Base-by-base conservation (phyloP, 2,113 vertebrate genomes). In the Rhineura floridana region DNA sequence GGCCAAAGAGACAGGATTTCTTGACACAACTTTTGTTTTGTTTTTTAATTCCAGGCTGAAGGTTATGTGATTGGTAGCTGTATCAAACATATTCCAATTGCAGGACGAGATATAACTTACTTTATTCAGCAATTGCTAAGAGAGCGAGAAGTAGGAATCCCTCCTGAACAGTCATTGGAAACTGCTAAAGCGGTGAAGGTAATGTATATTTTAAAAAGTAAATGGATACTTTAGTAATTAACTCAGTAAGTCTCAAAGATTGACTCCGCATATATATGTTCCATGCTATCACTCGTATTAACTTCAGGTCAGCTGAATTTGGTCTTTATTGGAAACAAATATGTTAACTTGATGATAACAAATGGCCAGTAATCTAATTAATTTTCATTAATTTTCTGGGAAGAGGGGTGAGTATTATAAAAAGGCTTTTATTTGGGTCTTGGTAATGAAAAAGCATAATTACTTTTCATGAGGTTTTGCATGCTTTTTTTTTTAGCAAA, bases 1-100 rank as follows among this genome's bases (percentile, higher is more conserved):
- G n/a, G n/a, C n/a, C n/a, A n/a, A n/a, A n/a, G n/a, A n/a, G n/a
- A n/a, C n/a, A n/a, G n/a, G n/a, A n/a, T n/a, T n/a, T n/a, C n/a
- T n/a, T n/a, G n/a, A n/a, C n/a, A n/a, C n/a, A n/a, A n/a, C n/a
- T 67, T 10, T 65, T 65, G 8, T 65, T 65, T 33, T 33, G 23
- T 33, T 2, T 91, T 87, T 86, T 36, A 2, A 17, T 84, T 86
- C 0, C 94, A 99, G 99, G 99, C 99, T 90, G 99, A 99, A 95
- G 99, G 99, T 1, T 99, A 99, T 0, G 99, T 99, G 48, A 99
- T 99, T 90, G 98, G 99, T 96, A 99, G 99, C 97, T 99, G 99
- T 95, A 99, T 99, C 96, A 99, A 99, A 95, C 99, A 99, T 98
- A 99, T 99, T 96, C 99, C 99, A 94, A 99, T 99, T 62, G 98